Percentiles rank a stretch among this genome's conserved stretches.
Evolutionary conservation across 2,113 vertebrate genomes (phyloP).

Genomic region (rat (Rattus norvegicus)): GRCr8 NC_086036.1:74724001-74724500

Average conservation of each 20-base stretch:
- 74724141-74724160: background rate
- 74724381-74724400: background rate
- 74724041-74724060: background rate
- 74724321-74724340: background rate
- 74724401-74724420: background rate
- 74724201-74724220: background rate
- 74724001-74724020: background rate
- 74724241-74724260: background rate
- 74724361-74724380: background rate
- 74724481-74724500: background rate
- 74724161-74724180: background rate
- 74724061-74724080: background rate
- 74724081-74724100: background rate
- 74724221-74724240: background rate
- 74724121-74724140: background rate
- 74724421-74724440: background rate
- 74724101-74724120: background rate
- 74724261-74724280: background rate
- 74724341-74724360: background rate
- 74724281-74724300: too few species aligned
- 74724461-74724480: conserved; percentile 27
- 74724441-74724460: background rate
- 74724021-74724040: background rate
- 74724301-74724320: background rate
- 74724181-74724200: background rate